A percentile compares a stretch with the other conserved stretches of the same genome.
Conservation (phyloP, 2,113 vertebrate genomes). For the Pelmatolapia mariae region DNA sequence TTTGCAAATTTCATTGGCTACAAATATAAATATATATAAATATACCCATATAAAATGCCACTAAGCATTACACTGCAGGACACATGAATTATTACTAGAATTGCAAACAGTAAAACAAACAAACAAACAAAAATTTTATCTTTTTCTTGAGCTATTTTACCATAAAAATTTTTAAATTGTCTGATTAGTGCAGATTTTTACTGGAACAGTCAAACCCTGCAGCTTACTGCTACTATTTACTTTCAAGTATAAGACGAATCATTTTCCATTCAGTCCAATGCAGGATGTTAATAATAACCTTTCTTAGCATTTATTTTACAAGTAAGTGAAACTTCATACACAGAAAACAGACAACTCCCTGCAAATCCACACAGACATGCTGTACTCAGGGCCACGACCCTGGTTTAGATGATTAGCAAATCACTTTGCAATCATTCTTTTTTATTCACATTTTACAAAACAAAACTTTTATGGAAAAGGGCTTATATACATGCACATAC, state of each 20-base stretch:
- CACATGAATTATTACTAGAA: background rate
- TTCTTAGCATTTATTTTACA: background rate
- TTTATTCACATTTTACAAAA: background rate
- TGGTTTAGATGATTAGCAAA: background rate
- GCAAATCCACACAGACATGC: background rate
- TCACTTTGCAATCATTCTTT: background rate
- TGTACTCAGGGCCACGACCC: background rate
- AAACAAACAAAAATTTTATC: background rate
- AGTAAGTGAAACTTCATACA: background rate
- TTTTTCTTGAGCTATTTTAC: background rate
- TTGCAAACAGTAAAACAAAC: background rate
- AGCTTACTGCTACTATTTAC: background rate
- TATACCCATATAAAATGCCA: background rate
- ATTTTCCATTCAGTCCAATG: background rate
- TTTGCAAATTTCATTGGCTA: background rate
- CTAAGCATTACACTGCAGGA: background rate
- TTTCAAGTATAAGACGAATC: background rate
- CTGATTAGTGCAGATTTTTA: background rate
- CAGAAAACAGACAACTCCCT: background rate
- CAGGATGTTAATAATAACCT: background rate
- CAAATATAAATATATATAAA: background rate
- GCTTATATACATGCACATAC: background rate
- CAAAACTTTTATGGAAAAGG: background rate
- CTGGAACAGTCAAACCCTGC: background rate
- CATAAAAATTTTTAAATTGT: background rate